Percentiles rank a stretch among this genome's conserved stretches.
Evolutionary conservation across 2,113 vertebrate species (phyloP).

Genomic region (Zootoca vivipara): DNA sequence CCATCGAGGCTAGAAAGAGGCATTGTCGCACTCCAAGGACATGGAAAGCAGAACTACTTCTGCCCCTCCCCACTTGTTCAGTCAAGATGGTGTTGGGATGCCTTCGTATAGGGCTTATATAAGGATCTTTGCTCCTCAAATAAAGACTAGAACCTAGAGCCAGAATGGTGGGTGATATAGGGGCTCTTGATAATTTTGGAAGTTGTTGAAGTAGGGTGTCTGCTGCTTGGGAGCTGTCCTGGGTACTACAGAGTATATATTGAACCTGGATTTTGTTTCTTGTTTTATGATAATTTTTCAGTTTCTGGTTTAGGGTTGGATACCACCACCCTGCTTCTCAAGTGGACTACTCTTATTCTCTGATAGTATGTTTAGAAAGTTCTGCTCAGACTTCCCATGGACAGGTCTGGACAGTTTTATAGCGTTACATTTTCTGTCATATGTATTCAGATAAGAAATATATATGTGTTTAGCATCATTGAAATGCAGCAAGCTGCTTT

Average conservation of each 20-base stretch:
- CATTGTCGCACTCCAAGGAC: too few relatives aligned
- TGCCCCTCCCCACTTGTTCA: too few relatives aligned
- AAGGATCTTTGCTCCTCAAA: background rate
- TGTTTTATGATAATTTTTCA: background rate
- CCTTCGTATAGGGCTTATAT: background rate
- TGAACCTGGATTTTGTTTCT: background rate
- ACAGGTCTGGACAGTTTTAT: background rate
- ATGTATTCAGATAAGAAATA: background rate
- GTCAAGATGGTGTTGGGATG: too few relatives aligned
- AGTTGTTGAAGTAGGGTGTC: background rate
- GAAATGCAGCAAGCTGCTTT: background rate
- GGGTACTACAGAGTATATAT: background rate
- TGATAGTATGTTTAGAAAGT: background rate
- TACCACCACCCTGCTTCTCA: background rate
- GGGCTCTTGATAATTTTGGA: too few relatives aligned
- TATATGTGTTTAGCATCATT: background rate
- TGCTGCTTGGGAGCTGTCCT: background rate
- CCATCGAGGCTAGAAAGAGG: too few relatives aligned
- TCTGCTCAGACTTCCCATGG: background rate
- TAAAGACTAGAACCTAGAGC: background rate
- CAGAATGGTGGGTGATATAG: too few relatives aligned
- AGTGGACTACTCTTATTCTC: background rate
- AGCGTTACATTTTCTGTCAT: background rate
- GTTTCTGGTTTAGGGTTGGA: background rate
- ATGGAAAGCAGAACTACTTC: too few relatives aligned